Conservation (phyloP, 2,113 vertebrate genomes). For the Desmodus rotundus region DNA sequence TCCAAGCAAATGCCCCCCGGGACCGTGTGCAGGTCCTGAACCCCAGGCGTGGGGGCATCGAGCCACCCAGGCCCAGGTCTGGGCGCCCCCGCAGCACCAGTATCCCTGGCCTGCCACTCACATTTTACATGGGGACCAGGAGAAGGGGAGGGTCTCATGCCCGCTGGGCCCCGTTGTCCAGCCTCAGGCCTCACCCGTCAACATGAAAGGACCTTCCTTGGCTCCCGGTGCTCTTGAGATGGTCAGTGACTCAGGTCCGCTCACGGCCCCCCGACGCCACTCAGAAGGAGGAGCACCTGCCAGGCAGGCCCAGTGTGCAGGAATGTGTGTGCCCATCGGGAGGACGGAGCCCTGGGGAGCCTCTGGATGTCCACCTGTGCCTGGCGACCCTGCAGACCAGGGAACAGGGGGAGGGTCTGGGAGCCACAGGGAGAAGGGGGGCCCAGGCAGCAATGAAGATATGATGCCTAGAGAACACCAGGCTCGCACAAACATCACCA, state of each 20-base stretch:
- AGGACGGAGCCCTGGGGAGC: neutral
- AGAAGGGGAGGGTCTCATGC: accelerated
- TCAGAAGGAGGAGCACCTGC: accelerated
- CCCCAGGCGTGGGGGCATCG: accelerated
- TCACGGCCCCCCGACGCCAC: neutral
- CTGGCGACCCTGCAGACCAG: neutral
- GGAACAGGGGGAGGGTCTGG: neutral
- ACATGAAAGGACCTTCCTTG: accelerated
- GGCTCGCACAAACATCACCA: accelerated
- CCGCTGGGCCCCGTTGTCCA: accelerated
- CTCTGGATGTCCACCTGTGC: accelerated
- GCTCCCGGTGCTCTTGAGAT: neutral
- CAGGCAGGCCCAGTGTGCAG: accelerated
- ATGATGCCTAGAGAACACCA: neutral
- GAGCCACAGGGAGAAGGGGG: accelerated
- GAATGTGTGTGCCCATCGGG: accelerated
- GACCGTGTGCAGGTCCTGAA: neutral
- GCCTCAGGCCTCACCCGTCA: accelerated
- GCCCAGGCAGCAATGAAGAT: too few relatives aligned
- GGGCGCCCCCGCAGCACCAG: accelerated
- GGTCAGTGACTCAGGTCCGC: accelerated
- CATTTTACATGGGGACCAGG: neutral
- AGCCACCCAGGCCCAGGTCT: accelerated
- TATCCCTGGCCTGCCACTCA: accelerated
- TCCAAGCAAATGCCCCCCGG: neutral